Conservation (phyloP, 2,888 invertebrate species). For the Drosophila recens region DNA sequence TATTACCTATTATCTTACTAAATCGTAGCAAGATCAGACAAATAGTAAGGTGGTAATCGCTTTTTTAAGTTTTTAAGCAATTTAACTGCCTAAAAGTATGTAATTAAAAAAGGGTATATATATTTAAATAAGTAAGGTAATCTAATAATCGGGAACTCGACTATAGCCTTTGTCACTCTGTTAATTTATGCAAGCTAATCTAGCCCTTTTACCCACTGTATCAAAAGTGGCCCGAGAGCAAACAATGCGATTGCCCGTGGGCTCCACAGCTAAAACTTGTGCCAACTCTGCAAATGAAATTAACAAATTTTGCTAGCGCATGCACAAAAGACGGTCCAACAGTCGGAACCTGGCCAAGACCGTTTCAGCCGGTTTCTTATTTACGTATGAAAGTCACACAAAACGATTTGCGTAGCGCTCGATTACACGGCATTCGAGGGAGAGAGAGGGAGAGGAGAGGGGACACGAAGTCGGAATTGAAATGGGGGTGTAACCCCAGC, state of each 20-base stretch:
- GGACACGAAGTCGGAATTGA: neutral
- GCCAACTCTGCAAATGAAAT: constrained; percentile 78
- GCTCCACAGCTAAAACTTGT: constrained; percentile 47
- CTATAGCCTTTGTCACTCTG: too few species aligned
- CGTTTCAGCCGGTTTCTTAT: constrained; percentile 49
- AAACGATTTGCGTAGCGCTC: constrained; percentile 73
- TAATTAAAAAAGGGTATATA: too few species aligned
- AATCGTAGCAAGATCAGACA: too few species aligned
- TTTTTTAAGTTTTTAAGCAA: too few species aligned
- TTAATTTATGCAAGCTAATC: neutral
- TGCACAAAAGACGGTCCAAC: constrained; percentile 57
- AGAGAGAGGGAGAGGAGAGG: neutral
- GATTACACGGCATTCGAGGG: constrained; percentile 54
- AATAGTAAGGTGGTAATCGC: too few species aligned
- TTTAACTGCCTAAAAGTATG: too few species aligned
- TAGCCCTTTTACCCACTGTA: neutral
- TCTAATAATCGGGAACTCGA: too few species aligned
- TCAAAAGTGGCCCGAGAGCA: constrained; percentile 26
- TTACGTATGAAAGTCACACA: constrained; percentile 80
- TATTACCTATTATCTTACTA: too few species aligned
- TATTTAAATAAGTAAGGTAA: too few species aligned
- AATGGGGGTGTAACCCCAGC: neutral
- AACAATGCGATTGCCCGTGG: constrained; percentile 44
- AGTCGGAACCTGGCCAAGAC: neutral
- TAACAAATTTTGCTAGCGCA: constrained; percentile 75